phyloP scores from a whole-genome alignment of 2,113 vertebrate genomes.

The Mixornis gularis region DNA sequence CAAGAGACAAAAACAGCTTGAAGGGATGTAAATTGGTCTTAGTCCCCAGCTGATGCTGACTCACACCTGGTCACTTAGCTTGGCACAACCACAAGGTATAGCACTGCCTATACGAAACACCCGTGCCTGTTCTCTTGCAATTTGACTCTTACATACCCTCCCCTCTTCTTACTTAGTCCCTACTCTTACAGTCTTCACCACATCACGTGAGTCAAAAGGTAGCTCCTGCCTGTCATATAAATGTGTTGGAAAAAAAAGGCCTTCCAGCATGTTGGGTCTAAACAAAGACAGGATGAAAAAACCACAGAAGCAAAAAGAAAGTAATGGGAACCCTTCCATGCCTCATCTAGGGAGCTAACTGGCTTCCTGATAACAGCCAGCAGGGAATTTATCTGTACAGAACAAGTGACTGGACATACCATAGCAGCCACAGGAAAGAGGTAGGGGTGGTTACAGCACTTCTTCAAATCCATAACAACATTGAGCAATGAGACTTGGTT shows the following conservation, averaged over 20 bases:
- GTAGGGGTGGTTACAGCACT: slow-evolving; percentile 98
- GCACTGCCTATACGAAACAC: background rate
- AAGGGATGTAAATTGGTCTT: background rate
- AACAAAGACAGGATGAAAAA: background rate
- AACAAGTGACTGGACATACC: slow-evolving; percentile 58
- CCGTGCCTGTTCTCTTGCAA: background rate
- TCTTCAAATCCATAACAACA: slow-evolving; percentile 98
- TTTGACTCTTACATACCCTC: background rate
- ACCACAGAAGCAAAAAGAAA: background rate
- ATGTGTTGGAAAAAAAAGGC: background rate
- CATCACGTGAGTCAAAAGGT: background rate
- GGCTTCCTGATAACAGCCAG: background rate
- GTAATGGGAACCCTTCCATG: background rate
- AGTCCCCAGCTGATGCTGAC: background rate
- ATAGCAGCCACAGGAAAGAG: slow-evolving; percentile 94
- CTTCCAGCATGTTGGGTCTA: background rate
- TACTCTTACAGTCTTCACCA: background rate
- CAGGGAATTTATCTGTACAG: background rate
- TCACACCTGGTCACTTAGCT: background rate
- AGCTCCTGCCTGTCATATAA: background rate
- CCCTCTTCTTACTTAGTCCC: background rate
- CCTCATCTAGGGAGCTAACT: background rate
- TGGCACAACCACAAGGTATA: background rate
- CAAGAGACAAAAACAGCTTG: background rate
- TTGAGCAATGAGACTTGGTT: slow-evolving; percentile 96